Base-by-base conservation (phyloP, 2,113 vertebrate genomes). In the Calidris pugnax region DNA sequence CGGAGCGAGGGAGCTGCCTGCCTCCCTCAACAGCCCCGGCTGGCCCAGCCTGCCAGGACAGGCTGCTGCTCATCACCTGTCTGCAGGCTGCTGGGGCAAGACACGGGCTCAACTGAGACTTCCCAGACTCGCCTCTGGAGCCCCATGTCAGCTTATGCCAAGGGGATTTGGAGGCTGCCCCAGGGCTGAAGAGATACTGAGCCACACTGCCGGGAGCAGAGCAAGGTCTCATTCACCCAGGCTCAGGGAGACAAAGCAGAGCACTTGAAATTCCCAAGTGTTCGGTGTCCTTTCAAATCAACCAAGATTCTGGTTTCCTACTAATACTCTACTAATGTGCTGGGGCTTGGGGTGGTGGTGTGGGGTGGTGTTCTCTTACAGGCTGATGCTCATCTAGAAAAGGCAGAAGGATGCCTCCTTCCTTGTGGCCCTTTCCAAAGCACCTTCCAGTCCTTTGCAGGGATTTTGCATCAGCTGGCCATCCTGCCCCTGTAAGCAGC, bases 81-180 rank as follows among this genome's bases (percentile, higher is more conserved):
- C 51, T 75, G 41, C 60, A 43, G 77, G 9, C 74, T 72, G 24
- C n/a, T 72, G 66, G 71, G 41, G n/a, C 56, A 50, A 51, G 22
- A 6, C 39, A 11, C 1, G 5, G 30, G 47, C 37, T 85, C 0
- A 0, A 21, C 21, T 3, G n/a, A 28, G 41, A 2, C 28, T 50
- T 62, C 17, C n/a, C 55, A 63, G 74, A 12, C 47, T 78, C 47
- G 28, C 47, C 28, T 19, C 8, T 5, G 33, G 33, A 86, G 30
- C 55, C 39, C 0, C 0, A 7, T 6, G 10, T 21, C 67, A 64
- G 62, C 14, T 0, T 0, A 17, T 22, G 50, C 21, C 0, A 0
- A 53, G 43, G 48, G 64, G 30, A 20, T 55, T 63, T 71, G 41
- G 60, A 82, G 62, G 17, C 4, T 51, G 4, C 13, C 5, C 12